phyloP scores from a whole-genome alignment of 2,113 vertebrate species.

The Hippocampus barbouri region DNA sequence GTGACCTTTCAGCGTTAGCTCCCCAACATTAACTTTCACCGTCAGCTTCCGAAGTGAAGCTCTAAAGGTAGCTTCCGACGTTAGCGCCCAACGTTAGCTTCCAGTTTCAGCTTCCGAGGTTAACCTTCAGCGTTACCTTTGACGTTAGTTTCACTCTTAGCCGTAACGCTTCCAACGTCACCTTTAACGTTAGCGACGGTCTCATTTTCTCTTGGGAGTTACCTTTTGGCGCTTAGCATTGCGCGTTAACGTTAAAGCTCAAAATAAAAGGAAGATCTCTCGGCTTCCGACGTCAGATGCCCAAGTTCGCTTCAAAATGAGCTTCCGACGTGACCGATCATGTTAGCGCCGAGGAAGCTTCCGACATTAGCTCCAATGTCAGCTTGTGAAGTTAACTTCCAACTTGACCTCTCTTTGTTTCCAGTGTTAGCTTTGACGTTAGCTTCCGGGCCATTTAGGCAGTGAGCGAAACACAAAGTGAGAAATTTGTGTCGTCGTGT shows the following conservation, averaged over 20 bases:
- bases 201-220: too few relatives aligned
- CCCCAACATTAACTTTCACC: background rate
- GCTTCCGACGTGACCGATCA: background rate
- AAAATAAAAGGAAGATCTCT: background rate
- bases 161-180: background rate
- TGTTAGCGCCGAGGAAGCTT: background rate
- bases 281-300: background rate
- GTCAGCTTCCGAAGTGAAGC: background rate
- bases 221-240: too few relatives aligned
- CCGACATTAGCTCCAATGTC: background rate
- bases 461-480: slow-evolving; percentile 70
- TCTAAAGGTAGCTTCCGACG: background rate
- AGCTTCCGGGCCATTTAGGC: background rate
- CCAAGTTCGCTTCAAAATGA: background rate
- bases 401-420: background rate
- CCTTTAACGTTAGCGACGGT: background rate
- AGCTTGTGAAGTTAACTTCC: background rate
- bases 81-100: background rate
- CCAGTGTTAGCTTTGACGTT: too few relatives aligned
- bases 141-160: too few relatives aligned
- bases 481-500: slow-evolving; percentile 94
- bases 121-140: background rate
- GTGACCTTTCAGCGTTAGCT: background rate
- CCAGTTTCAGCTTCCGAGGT: background rate
- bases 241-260: too few relatives aligned